These are phyloP conservation scores for Diplogasteroides magnus DNA, from an alignment of 1,140 invertebrate genomes.

Conservation along the genomic window DNA sequence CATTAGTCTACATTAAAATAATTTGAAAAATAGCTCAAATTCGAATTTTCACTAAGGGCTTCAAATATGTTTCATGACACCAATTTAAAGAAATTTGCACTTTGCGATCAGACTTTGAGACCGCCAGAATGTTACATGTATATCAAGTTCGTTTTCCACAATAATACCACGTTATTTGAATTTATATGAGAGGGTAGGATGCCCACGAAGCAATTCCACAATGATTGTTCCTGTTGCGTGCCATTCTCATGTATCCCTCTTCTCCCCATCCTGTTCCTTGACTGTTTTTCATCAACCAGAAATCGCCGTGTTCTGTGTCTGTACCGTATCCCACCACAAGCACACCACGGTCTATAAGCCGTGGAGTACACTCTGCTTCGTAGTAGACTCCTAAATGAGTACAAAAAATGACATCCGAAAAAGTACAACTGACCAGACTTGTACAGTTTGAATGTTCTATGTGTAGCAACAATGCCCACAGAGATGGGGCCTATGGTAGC, in stretches of 20 bases:
- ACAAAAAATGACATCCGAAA: slow-evolving; percentile 3
- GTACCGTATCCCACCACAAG: slow-evolving; percentile 76
- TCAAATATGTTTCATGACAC: no score
- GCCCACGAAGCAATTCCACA: slow-evolving; percentile 61
- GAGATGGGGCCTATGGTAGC: slow-evolving; percentile 78
- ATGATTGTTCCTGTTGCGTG: slow-evolving; percentile 59
- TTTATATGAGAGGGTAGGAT: slow-evolving; percentile 59
- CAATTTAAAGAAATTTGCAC: no score
- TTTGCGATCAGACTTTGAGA: no score
- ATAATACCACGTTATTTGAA: no score
- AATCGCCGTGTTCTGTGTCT: slow-evolving; percentile 64
- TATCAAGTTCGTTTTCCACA: no score
- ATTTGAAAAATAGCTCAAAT: no score
- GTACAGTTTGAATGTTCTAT: slow-evolving; percentile 73
- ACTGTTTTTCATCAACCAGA: slow-evolving; percentile 82
- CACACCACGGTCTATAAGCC: slow-evolving; percentile 81
- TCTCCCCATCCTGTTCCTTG: slow-evolving; percentile 60
- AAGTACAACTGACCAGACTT: slow-evolving; percentile 37
- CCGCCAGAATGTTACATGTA: no score
- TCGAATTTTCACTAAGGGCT: no score
- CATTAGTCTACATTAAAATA: no score
- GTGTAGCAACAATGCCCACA: slow-evolving; percentile 83
- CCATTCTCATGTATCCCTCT: slow-evolving; percentile 62
- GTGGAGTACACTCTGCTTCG: slow-evolving; percentile 66
- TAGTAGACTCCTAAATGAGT: slow-evolving; percentile 64